Conservation (phyloP, 2,888 invertebrate genomes). For the Drosophila kanekoi region DNA sequence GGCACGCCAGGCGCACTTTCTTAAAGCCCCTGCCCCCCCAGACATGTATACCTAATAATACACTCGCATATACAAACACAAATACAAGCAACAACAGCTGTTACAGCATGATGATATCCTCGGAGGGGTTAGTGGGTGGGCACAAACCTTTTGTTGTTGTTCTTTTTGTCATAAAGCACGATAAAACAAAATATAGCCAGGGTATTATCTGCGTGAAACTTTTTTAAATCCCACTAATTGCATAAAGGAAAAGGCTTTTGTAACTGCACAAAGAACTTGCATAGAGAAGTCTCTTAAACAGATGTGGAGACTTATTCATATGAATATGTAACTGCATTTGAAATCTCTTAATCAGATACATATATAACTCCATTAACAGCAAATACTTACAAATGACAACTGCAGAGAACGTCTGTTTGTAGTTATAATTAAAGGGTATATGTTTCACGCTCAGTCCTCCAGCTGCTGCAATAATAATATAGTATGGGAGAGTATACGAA, state of each 20-base stretch:
- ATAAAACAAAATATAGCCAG: not conserved
- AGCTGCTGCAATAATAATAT: slow-evolving; percentile 1
- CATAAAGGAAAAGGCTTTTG: not conserved
- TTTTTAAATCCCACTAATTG: not conserved
- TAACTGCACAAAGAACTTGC: not conserved
- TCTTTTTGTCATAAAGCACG: no score
- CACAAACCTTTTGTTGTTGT: no score
- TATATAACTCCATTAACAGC: no score
- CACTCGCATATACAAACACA: not conserved
- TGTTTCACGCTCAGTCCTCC: not conserved
- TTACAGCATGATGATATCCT: slow-evolving; percentile 28
- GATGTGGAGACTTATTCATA: no score
- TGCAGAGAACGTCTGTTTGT: no score
- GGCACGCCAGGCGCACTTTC: slow-evolving; percentile 41
- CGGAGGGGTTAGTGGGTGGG: no score
- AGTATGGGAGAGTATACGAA: not conserved
- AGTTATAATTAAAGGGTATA: no score
- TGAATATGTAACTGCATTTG: no score
- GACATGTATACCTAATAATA: not conserved
- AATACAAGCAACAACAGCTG: slow-evolving; percentile 35
- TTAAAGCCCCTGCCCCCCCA: not conserved
- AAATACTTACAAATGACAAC: no score
- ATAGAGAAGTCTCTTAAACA: not conserved
- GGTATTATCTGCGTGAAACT: slow-evolving; percentile 28
- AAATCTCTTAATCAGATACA: no score